Evolutionary conservation across 2,797 vertebrate genomes (phyloP), one percentile per base, ranked within the genome.

Genomic region (Notolepis coatsorum): DNA sequence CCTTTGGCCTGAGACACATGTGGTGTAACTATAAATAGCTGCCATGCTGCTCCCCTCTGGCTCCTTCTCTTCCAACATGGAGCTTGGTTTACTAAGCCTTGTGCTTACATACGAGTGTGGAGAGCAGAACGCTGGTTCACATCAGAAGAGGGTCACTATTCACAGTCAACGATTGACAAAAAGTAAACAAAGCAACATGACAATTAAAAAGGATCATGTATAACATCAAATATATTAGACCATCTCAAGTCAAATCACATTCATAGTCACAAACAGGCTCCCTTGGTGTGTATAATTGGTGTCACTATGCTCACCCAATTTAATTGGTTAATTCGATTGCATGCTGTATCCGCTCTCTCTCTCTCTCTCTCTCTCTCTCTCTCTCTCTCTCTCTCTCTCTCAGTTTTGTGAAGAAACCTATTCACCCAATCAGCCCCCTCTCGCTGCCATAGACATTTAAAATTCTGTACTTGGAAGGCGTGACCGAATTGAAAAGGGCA

Each of bases 371-470:
- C 45, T 27, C 3, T 17, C 2, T 52, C 9, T n/a, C 5, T 37
- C 10, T 45, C 13, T 7, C 45, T 27, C 3, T 17, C n/a, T 49
- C 15, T 38, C 9, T 58, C 2, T 17, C 7, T 47, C 10, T 24
- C 10, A 42, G 27, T 27, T 76, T 43, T 60, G 41, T 53, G 13
- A 51, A 21, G 33, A 25, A 46, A 42, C 45, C 56, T 15, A 37
- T 61, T 72, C 68, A 39, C 55, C 70, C 42, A n/a, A n/a, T n/a
- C 9, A 59, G 47, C 33, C 75, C 33, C 75, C 77, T 67, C 78
- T 81, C n/a, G 86, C 82, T 87, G 75, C 89, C 84, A 91, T 87
- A 89, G 86, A 89, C 66, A 84, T 90, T 73, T 81, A 77, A 82
- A 90, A 87, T 21, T 39, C 59, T 64, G 50, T 39, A 54, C 31